A percentile compares a stretch with the other conserved stretches of the same genome.
Conservation (phyloP, 1,140 invertebrate species). For the Diorhabda sublineata region DNA sequence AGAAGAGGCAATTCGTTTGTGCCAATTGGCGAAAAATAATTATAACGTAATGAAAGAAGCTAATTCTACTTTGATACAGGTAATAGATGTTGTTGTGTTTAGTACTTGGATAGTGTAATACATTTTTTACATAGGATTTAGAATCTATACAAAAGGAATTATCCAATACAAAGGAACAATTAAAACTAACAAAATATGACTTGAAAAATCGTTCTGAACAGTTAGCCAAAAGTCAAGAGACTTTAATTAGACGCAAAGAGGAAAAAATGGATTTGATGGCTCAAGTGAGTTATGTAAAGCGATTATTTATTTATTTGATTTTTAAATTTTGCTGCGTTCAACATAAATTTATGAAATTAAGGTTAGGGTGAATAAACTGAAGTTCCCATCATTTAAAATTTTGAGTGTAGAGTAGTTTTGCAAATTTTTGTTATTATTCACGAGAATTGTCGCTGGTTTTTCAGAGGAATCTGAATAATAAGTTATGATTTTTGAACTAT, state of each 20-base stretch:
- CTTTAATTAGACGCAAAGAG: constrained; percentile 4
- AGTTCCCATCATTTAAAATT: too few species aligned
- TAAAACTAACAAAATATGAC: constrained; percentile 10
- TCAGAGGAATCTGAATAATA: too few species aligned
- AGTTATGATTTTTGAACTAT: too few species aligned
- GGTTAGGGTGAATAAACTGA: too few species aligned
- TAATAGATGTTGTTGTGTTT: neutral
- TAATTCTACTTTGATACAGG: constrained; percentile 13
- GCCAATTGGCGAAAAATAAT: constrained; percentile 51
- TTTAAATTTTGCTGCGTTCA: too few species aligned
- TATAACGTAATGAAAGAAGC: constrained; percentile 33
- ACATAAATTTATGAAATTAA: too few species aligned
- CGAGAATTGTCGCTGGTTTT: too few species aligned
- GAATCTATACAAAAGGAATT: constrained; percentile 10
- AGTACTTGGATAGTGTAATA: neutral
- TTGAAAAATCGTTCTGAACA: constrained; percentile 15
- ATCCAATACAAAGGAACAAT: constrained; percentile 4
- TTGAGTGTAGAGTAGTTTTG: too few species aligned
- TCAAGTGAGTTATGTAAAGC: neutral
- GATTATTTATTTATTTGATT: too few species aligned
- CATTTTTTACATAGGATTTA: constrained; percentile 5
- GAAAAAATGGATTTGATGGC: constrained; percentile 15
- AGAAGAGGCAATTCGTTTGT: constrained; percentile 50
- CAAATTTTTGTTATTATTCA: too few species aligned
- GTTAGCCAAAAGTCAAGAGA: neutral